Evolutionary conservation across 2,113 vertebrate species (phyloP), one percentile per base, ranked within the genome.

Genomic region (Amphiprion ocellaris): DNA sequence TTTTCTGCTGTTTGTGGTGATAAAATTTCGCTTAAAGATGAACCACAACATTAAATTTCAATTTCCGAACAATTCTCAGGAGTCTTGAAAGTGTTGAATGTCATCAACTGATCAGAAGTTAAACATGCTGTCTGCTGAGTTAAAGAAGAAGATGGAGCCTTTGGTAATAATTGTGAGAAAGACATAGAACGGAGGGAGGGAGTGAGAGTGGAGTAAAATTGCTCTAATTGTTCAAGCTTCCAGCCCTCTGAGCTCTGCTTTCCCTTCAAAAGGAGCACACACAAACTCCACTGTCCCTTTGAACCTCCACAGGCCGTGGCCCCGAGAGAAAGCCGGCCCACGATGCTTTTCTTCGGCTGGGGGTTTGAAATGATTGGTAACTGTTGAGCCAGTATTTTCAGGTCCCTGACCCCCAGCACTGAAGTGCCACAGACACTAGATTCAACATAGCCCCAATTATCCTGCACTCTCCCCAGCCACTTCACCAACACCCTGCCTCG

Each of bases 401-500:
- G 92, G 95, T 95, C 93, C 93, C 93, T 96, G 96, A 96, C 96
- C 97, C 92, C 72, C 87, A 84, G 81, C 93, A 88, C 95, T 94
- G 75, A 88, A 90, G 96, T 96, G 95, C 96, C 95, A 96, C 94
- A 96, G 95, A 95, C 95, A 96, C 95, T 95, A 96, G 94, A 96
- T 96, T 95, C 97, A 97, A 97, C 97, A 95, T 54, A 90, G 91
- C 95, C 94, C 95, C 96, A 97, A 97, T 98, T 98, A 98, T 96
- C 96, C 93, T 90, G 92, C 92, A 94, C 93, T 93, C 94, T 92
- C 92, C 93, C 55, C 71, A 5, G 75, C 61, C 89, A 86, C 88
- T 87, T 81, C 76, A 86, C n/a, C 37, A 56, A 79, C 74, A 10
- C 37, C 26, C 23, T 0, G 61, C 74, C 61, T 58, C 24, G 10